Percentiles rank a stretch among this genome's conserved stretches.
These are phyloP conservation scores for Cyprinella venusta DNA, from an alignment of 2,797 vertebrate species.

Conservation along the genomic window DNA sequence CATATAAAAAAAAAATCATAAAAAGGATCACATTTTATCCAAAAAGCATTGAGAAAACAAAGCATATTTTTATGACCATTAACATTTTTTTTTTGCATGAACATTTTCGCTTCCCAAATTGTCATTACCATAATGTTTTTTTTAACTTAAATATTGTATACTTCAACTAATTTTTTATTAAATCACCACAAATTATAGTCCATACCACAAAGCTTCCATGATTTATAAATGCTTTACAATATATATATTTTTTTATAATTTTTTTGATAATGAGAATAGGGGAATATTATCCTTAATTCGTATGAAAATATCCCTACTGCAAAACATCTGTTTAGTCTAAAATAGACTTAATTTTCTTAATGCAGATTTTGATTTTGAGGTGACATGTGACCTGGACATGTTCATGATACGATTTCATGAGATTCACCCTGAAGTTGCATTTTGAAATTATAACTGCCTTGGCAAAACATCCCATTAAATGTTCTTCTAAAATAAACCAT, in stretches of 20 bases:
- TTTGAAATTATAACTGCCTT: not conserved
- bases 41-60: not conserved
- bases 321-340: not conserved
- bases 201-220: not conserved
- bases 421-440: not conserved
- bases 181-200: not conserved
- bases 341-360: not conserved
- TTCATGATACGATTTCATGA: not conserved
- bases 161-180: not conserved
- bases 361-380: not conserved
- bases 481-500: conserved; percentile 10
- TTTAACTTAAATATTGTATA: not conserved
- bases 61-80: conserved; percentile 12
- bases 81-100: not conserved
- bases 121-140: not conserved
- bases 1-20: not conserved
- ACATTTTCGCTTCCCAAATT: not conserved
- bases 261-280: not conserved
- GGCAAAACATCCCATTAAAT: conserved; percentile 6
- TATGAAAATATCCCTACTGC: not conserved
- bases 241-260: not conserved
- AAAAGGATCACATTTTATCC: not conserved
- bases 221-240: not conserved
- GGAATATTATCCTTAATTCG: not conserved
- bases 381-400: not conserved